Evolutionary conservation across 2,797 vertebrate genomes (phyloP).

Genomic region (Lagodon rhomboides): DNA sequence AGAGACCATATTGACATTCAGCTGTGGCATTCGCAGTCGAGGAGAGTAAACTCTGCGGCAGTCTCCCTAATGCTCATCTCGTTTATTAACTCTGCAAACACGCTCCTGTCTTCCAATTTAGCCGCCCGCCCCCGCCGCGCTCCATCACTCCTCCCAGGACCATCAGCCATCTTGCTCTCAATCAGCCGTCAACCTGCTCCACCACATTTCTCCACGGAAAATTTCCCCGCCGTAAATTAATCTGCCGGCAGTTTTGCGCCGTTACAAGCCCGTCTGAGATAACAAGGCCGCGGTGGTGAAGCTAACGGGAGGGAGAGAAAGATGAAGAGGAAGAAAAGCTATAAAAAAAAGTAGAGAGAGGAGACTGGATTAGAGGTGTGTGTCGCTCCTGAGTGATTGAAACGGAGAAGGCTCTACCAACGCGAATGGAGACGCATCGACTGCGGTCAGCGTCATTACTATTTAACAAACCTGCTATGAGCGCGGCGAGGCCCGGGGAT

Average conservation of each 20-base stretch:
- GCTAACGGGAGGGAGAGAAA: background rate
- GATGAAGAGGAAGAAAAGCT: background rate
- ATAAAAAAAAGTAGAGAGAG: conserved; percentile 12
- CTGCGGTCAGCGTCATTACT: conserved; percentile 62
- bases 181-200: conserved; percentile 35
- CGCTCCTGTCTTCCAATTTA: conserved; percentile 50
- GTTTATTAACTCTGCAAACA: conserved; percentile 73
- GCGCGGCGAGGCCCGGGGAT: conserved; percentile 53
- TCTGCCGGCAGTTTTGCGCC: background rate
- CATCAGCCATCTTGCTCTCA: conserved; percentile 63
- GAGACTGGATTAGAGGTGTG: conserved; percentile 35
- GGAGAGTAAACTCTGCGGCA: conserved; percentile 51
- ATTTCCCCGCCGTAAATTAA: conserved; percentile 14
- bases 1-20: conserved; percentile 55
- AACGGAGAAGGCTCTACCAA: conserved; percentile 46
- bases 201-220: conserved; percentile 21
- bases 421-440: conserved; percentile 66
- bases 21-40: conserved; percentile 46
- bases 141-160: conserved; percentile 24
- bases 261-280: conserved; percentile 3
- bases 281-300: background rate
- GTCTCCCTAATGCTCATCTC: conserved; percentile 58
- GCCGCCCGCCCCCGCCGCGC: background rate
- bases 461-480: conserved; percentile 71
- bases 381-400: conserved; percentile 48